These are phyloP conservation scores for Spinus olivaceus DNA, from an alignment of 2,797 vertebrate species.

Conservation along the genomic window DNA sequence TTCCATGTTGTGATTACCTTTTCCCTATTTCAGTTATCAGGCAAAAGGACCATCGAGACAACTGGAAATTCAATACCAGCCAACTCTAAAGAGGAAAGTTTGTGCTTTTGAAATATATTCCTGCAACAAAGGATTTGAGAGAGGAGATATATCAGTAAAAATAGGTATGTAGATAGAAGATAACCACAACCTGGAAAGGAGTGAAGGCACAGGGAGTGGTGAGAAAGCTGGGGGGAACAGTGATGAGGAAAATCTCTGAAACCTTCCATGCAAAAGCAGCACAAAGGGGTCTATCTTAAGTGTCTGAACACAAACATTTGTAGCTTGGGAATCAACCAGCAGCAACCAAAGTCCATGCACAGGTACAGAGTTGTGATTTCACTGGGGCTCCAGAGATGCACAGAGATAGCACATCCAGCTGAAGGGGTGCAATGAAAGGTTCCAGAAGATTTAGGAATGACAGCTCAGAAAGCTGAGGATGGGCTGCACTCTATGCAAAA, in stretches of 20 bases:
- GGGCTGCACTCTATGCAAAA: not conserved
- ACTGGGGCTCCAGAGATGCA: not conserved
- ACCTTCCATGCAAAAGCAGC: not conserved
- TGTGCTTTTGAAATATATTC: not conserved
- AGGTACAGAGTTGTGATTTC: not conserved
- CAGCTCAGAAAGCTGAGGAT: not conserved
- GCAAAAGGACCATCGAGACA: not conserved
- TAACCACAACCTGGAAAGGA: not conserved
- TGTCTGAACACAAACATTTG: not conserved
- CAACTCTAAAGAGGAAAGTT: not conserved
- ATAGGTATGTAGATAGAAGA: not conserved
- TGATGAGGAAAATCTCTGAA: not conserved
- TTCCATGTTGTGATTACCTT: not conserved
- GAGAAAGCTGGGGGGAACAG: not conserved
- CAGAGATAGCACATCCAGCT: not conserved
- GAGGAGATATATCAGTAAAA: not conserved
- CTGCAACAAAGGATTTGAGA: not conserved
- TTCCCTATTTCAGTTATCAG: not conserved
- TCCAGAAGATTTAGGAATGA: not conserved
- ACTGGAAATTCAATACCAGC: not conserved
- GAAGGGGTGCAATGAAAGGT: not conserved
- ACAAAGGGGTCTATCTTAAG: not conserved
- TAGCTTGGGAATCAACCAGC: not conserved
- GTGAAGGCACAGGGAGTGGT: not conserved
- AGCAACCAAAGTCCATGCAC: not conserved